Evolutionary conservation across 2,888 invertebrate species (phyloP), one percentile per base, ranked within the genome.

Genomic region (Nasonovia ribisnigri): DNA sequence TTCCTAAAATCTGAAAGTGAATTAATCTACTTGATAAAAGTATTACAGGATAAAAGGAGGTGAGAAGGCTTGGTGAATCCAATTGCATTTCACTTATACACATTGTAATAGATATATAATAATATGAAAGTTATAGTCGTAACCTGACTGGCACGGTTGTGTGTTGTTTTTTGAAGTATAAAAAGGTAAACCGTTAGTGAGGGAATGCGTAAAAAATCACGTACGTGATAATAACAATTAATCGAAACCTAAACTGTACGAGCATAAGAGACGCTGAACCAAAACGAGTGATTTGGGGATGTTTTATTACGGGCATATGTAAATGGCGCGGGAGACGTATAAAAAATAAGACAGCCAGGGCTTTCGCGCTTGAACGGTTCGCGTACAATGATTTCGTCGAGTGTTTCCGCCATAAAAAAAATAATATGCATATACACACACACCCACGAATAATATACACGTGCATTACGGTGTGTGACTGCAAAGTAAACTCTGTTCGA

Each of bases 401-500:
- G 43, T 84, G 84, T 84, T 84, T 84, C 29, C 84, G 11, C 84
- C 24, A 84, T 43, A 84, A 77, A 42, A 84, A 84, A 84, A 84
- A 43, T 24, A 84, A 84, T 84, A 43, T 84, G 43, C 43, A 43
- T 43, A 84, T n/a, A 77, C 6, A 20, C 36, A 77, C 77, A 8
- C 20, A 13, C n/a, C 11, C 5, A 36, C 77, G 20, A 6, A 26
- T 84, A 84, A 42, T 84, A 29, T 43, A 84, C 84, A 84, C 36
- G 84, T 11, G 84, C 84, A 84, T 43, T 43, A 43, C 84, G 43
- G 84, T 84, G 13, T 84, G 26, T 13, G 43, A 84, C 84, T 26
- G 77, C 42, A 84, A 84, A 84, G 43, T 43, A 84, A 84, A 84
- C 84, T 84, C 43, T 43, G 29, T 84, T 84, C 84, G 84, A 43